Evolutionary conservation across 2,888 invertebrate genomes (phyloP).

Genomic region (Resseliella maxima): DNA sequence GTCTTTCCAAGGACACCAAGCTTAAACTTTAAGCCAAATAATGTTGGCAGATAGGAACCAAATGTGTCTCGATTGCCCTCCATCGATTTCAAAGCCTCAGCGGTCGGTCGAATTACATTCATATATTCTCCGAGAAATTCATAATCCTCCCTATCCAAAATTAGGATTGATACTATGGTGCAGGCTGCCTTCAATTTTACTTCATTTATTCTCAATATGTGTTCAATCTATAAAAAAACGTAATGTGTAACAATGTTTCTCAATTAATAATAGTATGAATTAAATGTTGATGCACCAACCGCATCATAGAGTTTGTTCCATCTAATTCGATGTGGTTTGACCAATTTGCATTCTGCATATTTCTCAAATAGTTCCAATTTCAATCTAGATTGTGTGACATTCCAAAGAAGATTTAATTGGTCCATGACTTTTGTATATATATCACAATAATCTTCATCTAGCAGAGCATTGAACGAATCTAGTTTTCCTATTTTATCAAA

Average conservation of each 20-base stretch:
- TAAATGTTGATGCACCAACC: not conserved
- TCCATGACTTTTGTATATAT: not conserved
- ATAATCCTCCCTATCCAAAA: not conserved
- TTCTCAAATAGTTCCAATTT: not conserved
- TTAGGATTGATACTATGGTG: not conserved
- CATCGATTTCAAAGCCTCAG: not conserved
- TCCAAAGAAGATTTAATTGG: not conserved
- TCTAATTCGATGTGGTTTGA: not conserved
- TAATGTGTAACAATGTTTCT: too few species aligned
- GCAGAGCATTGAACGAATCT: not conserved
- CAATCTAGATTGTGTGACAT: not conserved
- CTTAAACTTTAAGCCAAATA: not conserved
- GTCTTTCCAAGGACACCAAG: not conserved
- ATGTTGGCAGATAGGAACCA: not conserved
- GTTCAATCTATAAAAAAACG: not conserved
- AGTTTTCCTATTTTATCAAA: not conserved
- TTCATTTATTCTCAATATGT: not conserved
- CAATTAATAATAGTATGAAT: not conserved
- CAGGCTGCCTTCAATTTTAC: not conserved
- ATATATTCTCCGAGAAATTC: not conserved
- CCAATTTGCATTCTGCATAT: not conserved
- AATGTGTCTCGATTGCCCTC: not conserved
- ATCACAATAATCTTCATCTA: not conserved
- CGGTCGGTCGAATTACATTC: not conserved
- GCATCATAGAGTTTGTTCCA: not conserved